These are phyloP conservation scores for Macrotis lagotis DNA, from an alignment of 2,113 vertebrate species.

Conservation along the genomic window DNA sequence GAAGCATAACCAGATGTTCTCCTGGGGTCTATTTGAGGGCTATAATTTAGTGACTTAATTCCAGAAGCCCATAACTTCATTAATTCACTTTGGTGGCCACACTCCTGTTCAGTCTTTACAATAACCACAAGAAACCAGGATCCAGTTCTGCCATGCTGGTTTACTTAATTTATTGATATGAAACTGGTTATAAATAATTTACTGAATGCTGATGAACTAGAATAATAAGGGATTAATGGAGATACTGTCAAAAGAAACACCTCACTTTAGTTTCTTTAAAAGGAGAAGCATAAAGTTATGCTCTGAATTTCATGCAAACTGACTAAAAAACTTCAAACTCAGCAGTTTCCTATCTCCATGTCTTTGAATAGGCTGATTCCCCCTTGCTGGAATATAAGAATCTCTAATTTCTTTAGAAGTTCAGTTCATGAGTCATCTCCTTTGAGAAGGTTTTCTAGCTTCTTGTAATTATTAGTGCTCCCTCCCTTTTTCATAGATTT, in stretches of 20 bases:
- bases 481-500: background rate
- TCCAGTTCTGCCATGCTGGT: slow-evolving; percentile 40
- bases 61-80: slow-evolving; percentile 68
- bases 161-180: slow-evolving; percentile 70
- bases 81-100: slow-evolving; percentile 62
- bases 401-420: background rate
- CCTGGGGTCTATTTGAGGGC: slow-evolving; percentile 21
- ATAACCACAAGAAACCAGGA: slow-evolving; percentile 42
- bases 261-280: slow-evolving; percentile 60
- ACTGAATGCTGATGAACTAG: slow-evolving; percentile 55
- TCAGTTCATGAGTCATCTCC: background rate
- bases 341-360: background rate
- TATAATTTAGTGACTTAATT: slow-evolving; percentile 64
- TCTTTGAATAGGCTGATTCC: background rate
- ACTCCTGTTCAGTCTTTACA: slow-evolving; percentile 44
- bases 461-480: background rate
- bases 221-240: slow-evolving; percentile 63
- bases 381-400: background rate
- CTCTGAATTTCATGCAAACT: background rate
- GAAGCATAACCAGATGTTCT: slow-evolving; percentile 14
- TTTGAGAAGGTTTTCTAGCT: background rate
- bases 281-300: slow-evolving; percentile 21
- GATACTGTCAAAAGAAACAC: slow-evolving; percentile 63
- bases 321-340: background rate
- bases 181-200: slow-evolving; percentile 75